These are phyloP conservation scores for Xiphorhynchus elegans DNA, from an alignment of 2,113 vertebrate genomes.

Conservation along the genomic window DNA sequence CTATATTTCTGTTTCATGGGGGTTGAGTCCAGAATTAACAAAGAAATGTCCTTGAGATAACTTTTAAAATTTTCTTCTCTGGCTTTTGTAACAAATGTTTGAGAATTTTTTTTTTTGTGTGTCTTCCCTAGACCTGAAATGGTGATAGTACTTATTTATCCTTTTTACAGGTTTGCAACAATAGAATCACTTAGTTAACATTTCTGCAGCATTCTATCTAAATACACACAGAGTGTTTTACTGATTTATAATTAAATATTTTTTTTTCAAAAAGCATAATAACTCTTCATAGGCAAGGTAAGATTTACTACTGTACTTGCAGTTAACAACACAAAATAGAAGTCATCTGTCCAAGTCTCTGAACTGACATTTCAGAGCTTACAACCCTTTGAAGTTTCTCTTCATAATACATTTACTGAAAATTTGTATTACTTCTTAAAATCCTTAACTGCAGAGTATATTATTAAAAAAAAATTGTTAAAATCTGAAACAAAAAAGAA, in stretches of 20 bases:
- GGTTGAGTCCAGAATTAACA: not conserved
- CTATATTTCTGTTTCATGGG: not conserved
- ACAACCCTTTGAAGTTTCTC: not conserved
- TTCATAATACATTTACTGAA: not conserved
- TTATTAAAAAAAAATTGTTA: not conserved
- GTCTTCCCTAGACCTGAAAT: not conserved
- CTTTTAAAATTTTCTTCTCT: not conserved
- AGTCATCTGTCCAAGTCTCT: not conserved
- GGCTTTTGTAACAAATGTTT: not conserved
- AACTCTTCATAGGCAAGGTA: not conserved
- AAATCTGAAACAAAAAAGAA: not conserved
- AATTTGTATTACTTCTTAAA: not conserved
- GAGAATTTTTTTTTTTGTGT: not conserved
- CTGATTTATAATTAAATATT: not conserved
- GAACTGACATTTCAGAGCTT: not conserved
- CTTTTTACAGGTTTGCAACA: not conserved
- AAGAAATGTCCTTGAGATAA: not conserved
- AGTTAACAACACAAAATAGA: not conserved
- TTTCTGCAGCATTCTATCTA: not conserved
- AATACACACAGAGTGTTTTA: not conserved
- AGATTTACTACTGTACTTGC: not conserved
- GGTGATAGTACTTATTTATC: not conserved
- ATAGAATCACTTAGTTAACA: not conserved
- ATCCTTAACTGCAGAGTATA: not conserved
- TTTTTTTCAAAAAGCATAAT: not conserved